Conservation (phyloP, 2,113 vertebrate genomes). For the Micronisus gabar region DNA sequence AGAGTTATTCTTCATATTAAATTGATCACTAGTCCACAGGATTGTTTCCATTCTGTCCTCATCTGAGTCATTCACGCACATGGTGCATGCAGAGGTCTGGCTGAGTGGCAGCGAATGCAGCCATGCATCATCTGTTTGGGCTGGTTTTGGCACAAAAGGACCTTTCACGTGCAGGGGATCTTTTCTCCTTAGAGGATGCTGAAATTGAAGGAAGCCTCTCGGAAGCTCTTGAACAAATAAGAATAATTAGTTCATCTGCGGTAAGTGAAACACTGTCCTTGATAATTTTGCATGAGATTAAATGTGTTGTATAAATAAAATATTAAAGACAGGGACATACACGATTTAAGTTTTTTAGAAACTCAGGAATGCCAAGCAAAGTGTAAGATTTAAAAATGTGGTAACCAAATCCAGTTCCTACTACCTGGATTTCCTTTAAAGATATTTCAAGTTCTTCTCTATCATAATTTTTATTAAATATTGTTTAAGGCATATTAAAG, state of each 20-base stretch:
- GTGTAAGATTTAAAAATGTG: neutral
- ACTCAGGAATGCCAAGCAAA: neutral
- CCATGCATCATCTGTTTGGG: conserved; percentile 92
- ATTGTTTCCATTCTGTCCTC: neutral
- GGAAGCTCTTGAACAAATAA: conserved; percentile 92
- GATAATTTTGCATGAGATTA: neutral
- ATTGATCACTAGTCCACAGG: neutral
- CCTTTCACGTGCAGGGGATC: conserved; percentile 91
- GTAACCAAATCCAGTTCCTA: neutral
- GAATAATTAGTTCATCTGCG: conserved; percentile 87
- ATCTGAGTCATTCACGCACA: neutral
- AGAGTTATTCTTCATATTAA: neutral
- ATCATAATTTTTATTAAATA: neutral
- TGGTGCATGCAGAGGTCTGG: neutral
- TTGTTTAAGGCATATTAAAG: neutral
- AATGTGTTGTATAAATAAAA: neutral
- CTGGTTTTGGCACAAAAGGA: conserved; percentile 91
- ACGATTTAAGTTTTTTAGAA: neutral
- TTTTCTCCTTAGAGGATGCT: conserved; percentile 91
- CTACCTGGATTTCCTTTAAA: neutral
- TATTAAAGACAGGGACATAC: neutral
- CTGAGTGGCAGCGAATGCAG: neutral
- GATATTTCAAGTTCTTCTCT: neutral
- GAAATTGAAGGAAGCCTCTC: conserved; percentile 92
- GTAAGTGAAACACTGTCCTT: conserved; percentile 70